Evolutionary conservation across 2,888 invertebrate genomes (phyloP).

Genomic region (Drosophila lutescens): DNA sequence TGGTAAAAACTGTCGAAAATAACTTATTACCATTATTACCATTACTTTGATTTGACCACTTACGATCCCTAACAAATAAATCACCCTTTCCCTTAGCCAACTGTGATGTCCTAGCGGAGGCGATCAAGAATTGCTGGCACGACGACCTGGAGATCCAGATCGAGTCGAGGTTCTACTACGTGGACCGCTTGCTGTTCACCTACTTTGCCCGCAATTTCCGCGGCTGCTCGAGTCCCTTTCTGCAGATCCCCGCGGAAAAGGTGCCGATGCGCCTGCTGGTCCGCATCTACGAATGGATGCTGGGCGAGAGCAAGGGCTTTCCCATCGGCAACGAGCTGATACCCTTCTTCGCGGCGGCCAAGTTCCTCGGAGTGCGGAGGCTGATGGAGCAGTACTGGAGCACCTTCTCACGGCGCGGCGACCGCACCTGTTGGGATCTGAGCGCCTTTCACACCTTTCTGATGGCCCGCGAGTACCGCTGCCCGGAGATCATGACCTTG

Average conservation of each 20-base stretch:
- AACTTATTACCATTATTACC: too few relatives aligned
- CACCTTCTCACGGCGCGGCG: neutral
- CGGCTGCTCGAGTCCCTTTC: neutral
- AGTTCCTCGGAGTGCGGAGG: conserved; percentile 14
- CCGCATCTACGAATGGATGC: conserved; percentile 45
- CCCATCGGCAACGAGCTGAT: neutral
- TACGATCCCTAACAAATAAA: too few relatives aligned
- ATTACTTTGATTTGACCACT: too few relatives aligned
- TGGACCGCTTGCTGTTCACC: conserved; percentile 42
- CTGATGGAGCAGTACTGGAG: conserved; percentile 37
- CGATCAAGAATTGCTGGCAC: conserved; percentile 24
- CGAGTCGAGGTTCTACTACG: conserved; percentile 12
- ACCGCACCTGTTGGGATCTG: conserved; percentile 19
- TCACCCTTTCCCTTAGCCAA: conserved; percentile 3
- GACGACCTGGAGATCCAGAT: conserved; percentile 43
- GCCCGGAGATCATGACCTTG: conserved; percentile 36
- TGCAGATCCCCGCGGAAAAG: conserved; percentile 39
- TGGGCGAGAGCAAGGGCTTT: neutral
- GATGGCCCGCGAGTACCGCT: neutral
- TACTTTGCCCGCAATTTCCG: neutral
- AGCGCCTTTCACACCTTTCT: conserved; percentile 29
- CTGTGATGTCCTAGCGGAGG: neutral
- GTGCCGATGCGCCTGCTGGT: conserved; percentile 13
- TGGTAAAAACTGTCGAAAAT: too few relatives aligned
- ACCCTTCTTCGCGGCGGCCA: conserved; percentile 8